These are phyloP conservation scores for Macrotus californicus DNA, from an alignment of 2,113 vertebrate species.

Conservation along the genomic window DNA sequence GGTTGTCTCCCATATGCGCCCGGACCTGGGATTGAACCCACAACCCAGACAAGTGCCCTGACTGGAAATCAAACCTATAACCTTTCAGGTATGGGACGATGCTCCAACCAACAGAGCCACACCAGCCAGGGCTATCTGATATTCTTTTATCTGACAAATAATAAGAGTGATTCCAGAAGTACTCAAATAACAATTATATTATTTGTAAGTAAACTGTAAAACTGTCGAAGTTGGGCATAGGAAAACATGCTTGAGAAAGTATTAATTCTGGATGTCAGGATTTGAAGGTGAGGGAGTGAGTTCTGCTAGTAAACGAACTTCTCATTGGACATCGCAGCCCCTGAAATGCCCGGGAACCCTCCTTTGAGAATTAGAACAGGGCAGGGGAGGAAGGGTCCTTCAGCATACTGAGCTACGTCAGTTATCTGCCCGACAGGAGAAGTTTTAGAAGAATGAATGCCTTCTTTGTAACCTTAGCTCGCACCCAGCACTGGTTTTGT, in stretches of 20 bases:
- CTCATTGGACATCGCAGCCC: neutral
- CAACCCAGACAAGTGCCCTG: too few relatives aligned
- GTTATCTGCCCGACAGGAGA: neutral
- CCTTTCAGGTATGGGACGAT: too few relatives aligned
- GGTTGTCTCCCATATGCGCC: too few relatives aligned
- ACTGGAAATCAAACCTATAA: too few relatives aligned
- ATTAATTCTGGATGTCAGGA: neutral
- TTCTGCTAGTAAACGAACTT: neutral
- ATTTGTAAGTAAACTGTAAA: neutral
- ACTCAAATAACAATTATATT: neutral
- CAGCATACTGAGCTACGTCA: neutral
- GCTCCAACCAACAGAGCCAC: too few relatives aligned
- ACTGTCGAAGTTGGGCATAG: neutral
- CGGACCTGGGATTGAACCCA: too few relatives aligned
- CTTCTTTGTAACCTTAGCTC: neutral
- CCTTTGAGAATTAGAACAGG: neutral
- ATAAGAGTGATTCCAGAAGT: neutral
- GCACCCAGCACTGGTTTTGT: neutral
- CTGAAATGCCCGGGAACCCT: neutral
- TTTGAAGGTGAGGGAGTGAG: neutral
- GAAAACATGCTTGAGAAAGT: neutral
- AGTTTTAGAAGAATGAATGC: neutral
- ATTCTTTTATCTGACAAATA: neutral
- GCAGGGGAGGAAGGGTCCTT: fast-evolving
- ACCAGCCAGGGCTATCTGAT: neutral